Conservation (phyloP, 2,797 vertebrate species). For the Micropoecilia bifurca region DNA sequence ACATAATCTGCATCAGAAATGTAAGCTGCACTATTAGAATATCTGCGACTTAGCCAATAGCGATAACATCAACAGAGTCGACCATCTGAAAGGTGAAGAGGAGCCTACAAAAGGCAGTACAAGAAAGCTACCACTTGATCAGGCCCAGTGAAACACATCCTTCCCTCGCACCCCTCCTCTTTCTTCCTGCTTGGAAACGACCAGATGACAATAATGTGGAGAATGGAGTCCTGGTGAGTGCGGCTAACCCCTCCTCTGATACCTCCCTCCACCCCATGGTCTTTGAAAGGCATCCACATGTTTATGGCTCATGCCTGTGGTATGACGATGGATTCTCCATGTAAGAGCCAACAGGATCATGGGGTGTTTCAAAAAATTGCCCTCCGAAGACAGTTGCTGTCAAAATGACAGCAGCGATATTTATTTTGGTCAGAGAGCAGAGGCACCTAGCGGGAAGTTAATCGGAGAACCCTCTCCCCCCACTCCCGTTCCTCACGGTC, state of each 20-base stretch:
- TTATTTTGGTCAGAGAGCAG: constrained; percentile 84
- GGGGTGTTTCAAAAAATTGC: constrained; percentile 83
- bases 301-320: constrained; percentile 86
- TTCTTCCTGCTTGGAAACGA: constrained; percentile 76
- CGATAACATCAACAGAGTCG: constrained; percentile 9
- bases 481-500: constrained; percentile 5
- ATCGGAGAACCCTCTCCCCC: constrained; percentile 63
- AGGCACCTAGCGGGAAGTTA: constrained; percentile 82
- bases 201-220: constrained; percentile 80
- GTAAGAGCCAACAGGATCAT: constrained; percentile 81
- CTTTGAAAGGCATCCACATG: constrained; percentile 83
- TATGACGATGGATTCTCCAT: constrained; percentile 86
- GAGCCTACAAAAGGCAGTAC: constrained; percentile 56
- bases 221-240: constrained; percentile 64
- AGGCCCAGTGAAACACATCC: constrained; percentile 58
- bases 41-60: neutral
- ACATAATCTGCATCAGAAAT: neutral
- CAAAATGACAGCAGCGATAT: constrained; percentile 84
- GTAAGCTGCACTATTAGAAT: neutral
- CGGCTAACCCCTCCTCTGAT: constrained; percentile 68
- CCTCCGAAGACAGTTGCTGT: constrained; percentile 84
- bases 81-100: constrained; percentile 49
- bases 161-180: constrained; percentile 57
- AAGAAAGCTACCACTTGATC: constrained; percentile 60
- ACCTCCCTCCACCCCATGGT: constrained; percentile 63